These are phyloP conservation scores for Erpetoichthys calabaricus DNA, from an alignment of 2,797 vertebrate species.

Conservation along the genomic window DNA sequence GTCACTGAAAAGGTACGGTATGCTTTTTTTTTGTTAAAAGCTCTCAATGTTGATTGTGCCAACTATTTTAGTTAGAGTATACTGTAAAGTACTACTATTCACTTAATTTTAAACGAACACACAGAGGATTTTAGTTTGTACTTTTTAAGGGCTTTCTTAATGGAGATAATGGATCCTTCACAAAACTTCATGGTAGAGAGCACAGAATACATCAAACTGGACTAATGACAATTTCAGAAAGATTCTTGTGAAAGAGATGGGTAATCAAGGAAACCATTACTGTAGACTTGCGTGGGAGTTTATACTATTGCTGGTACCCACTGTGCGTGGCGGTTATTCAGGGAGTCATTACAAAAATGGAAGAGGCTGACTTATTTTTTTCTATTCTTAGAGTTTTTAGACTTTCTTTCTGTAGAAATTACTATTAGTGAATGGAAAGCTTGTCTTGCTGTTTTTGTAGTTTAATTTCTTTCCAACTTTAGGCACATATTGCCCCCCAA, in stretches of 20 bases:
- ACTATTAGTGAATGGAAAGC: neutral
- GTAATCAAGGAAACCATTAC: neutral
- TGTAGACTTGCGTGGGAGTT: neutral
- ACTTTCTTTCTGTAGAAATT: neutral
- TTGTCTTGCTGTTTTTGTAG: neutral
- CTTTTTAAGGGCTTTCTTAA: neutral
- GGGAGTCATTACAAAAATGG: neutral
- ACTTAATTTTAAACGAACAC: too few relatives aligned
- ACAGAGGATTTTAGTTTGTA: neutral
- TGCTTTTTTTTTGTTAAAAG: conserved; percentile 11
- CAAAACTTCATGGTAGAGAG: neutral
- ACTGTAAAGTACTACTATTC: neutral
- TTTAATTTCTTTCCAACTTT: too few relatives aligned
- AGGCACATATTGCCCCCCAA: too few relatives aligned
- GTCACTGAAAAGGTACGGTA: conserved; percentile 51
- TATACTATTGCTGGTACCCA: neutral
- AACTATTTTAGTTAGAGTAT: too few relatives aligned
- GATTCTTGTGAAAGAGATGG: neutral
- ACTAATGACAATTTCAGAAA: neutral
- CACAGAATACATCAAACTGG: neutral
- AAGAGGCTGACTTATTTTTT: neutral
- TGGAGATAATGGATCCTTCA: neutral
- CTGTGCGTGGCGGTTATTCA: neutral
- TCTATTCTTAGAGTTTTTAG: neutral
- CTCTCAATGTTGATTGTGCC: conserved; percentile 1